These are phyloP conservation scores for Holacanthella duospinosa DNA, from an alignment of 2,888 invertebrate species.

Conservation along the genomic window DNA sequence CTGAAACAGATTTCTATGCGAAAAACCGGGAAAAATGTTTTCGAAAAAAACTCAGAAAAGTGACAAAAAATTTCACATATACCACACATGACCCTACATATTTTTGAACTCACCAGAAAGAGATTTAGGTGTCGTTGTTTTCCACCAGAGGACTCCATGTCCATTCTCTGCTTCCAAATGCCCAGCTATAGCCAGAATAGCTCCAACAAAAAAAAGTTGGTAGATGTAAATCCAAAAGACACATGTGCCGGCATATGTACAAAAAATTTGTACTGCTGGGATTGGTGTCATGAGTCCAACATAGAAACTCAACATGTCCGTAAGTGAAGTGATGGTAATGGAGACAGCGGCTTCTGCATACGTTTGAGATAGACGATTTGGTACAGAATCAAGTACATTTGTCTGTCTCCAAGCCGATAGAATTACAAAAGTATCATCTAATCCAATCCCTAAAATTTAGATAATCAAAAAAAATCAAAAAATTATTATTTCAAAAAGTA, in stretches of 20 bases:
- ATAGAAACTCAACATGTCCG: constrained; percentile 83
- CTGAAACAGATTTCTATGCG: too few species aligned
- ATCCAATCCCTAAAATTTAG: constrained; percentile 60
- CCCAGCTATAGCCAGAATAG: constrained; percentile 10
- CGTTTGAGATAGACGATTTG: constrained; percentile 73
- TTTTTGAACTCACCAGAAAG: too few species aligned
- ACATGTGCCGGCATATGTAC: constrained; percentile 14
- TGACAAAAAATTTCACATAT: too few species aligned
- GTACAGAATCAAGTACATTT: constrained; percentile 55
- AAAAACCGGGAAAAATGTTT: too few species aligned
- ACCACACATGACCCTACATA: too few species aligned
- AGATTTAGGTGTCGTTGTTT: constrained; percentile 71
- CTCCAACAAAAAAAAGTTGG: constrained; percentile 19
- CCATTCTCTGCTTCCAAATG: constrained; percentile 75
- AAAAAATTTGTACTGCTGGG: constrained; percentile 17
- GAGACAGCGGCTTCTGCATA: constrained; percentile 90
- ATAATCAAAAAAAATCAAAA: neutral
- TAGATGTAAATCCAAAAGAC: constrained; percentile 16
- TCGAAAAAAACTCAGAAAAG: too few species aligned
- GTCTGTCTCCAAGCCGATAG: constrained; percentile 71
- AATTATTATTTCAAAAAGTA: neutral
- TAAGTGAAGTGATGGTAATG: constrained; percentile 85
- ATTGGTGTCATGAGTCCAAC: constrained; percentile 49
- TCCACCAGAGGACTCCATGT: constrained; percentile 61
- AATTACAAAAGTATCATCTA: neutral